A percentile compares a stretch with the other conserved stretches of the same genome.
Evolutionary conservation across 2,113 vertebrate species (phyloP).

Genomic region (Microtus oregoni): DNA sequence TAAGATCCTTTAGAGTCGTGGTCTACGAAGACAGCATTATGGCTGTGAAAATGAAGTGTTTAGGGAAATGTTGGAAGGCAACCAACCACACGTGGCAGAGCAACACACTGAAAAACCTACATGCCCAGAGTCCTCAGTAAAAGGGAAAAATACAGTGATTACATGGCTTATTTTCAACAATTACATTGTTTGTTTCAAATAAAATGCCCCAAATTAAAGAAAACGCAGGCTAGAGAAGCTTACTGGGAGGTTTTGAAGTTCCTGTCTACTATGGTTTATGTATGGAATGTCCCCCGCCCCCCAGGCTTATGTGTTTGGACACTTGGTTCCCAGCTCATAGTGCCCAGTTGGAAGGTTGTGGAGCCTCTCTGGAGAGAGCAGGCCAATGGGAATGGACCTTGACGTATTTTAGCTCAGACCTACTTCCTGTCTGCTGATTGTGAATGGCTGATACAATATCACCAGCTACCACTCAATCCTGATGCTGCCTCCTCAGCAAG

Average conservation of each 20-base stretch:
- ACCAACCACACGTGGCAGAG: not conserved
- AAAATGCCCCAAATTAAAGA: not conserved
- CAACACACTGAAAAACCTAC: not conserved
- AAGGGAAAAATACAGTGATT: not conserved
- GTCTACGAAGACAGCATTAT: accelerated
- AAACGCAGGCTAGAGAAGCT: not conserved
- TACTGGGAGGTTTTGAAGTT: not conserved
- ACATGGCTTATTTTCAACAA: not conserved
- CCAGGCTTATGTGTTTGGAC: not conserved
- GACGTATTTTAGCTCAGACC: not conserved
- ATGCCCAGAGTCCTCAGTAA: not conserved
- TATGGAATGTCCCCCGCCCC: not conserved
- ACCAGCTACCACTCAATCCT: not conserved
- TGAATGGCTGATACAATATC: not conserved
- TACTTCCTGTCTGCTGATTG: not conserved
- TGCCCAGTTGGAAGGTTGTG: not conserved
- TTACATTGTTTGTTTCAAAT: not conserved
- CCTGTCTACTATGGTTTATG: no score
- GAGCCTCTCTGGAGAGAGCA: not conserved
- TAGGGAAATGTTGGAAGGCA: not conserved
- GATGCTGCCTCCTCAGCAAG: no score
- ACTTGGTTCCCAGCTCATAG: not conserved
- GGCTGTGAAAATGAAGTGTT: not conserved
- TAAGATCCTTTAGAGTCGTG: not conserved
- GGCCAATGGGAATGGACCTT: not conserved